phyloP scores from a whole-genome alignment of 2,888 invertebrate genomes.

The Lycophotia porphyrea region DNA sequence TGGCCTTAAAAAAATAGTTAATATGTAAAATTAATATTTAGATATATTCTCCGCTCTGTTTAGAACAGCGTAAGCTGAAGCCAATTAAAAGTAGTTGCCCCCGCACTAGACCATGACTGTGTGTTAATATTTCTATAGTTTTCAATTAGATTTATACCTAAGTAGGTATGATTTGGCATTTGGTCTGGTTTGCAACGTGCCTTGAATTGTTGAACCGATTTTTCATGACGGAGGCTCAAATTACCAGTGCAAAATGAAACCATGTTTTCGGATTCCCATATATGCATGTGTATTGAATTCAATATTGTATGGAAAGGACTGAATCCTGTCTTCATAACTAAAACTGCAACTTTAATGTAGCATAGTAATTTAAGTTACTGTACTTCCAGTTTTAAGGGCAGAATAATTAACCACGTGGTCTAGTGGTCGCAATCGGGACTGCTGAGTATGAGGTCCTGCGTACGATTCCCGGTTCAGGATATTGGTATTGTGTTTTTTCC shows the following conservation, averaged over 20 bases:
- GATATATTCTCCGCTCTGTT: constrained; percentile 77
- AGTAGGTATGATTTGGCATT: neutral
- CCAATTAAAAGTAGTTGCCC: constrained; percentile 74
- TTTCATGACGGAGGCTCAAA: neutral
- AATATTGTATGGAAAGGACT: too few relatives aligned
- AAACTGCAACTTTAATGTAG: too few relatives aligned
- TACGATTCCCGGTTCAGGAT: too few relatives aligned
- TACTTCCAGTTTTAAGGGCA: too few relatives aligned
- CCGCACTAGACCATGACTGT: constrained; percentile 71
- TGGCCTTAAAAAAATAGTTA: constrained; percentile 62
- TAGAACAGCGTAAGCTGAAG: constrained; percentile 67
- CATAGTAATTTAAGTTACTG: too few relatives aligned
- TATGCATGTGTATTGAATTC: too few relatives aligned
- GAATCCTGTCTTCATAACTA: too few relatives aligned
- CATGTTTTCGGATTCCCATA: too few relatives aligned
- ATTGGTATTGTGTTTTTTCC: too few relatives aligned
- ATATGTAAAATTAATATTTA: constrained; percentile 63
- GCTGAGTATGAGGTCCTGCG: too few relatives aligned
- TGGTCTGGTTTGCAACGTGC: neutral
- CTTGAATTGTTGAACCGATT: neutral
- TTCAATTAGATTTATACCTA: constrained; percentile 6
- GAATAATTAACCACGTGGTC: too few relatives aligned
- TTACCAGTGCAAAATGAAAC: neutral
- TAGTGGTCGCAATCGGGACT: too few relatives aligned
- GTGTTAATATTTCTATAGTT: constrained; percentile 52